These are phyloP conservation scores for Melieria picta DNA, from an alignment of 2,888 invertebrate species.

Conservation along the genomic window DNA sequence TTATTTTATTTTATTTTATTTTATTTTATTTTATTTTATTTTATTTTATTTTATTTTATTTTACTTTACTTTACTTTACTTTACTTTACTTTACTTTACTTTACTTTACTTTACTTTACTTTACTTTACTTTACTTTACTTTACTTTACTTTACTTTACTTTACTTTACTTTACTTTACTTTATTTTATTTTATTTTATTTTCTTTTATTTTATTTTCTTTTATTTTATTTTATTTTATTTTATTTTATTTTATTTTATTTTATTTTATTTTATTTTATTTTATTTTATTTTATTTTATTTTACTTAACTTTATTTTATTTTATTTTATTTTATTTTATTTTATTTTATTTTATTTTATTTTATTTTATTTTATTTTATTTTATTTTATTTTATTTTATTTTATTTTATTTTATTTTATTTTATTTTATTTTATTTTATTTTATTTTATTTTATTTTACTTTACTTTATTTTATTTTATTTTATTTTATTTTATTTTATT, in stretches of 20 bases:
- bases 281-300: background rate
- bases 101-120: slow-evolving; percentile 6
- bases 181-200: slow-evolving; percentile 2
- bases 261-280: background rate
- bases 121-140: background rate
- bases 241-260: background rate
- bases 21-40: background rate
- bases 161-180: background rate
- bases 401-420: background rate
- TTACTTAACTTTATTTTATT: background rate
- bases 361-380: background rate
- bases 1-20: background rate
- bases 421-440: slow-evolving; percentile 8
- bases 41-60: background rate
- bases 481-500: background rate
- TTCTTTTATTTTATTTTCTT: slow-evolving; percentile 9
- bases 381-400: background rate
- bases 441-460: slow-evolving; percentile 3
- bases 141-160: background rate
- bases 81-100: background rate
- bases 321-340: slow-evolving; percentile 13
- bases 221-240: slow-evolving; percentile 1
- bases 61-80: background rate
- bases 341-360: slow-evolving; percentile 17
- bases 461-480: background rate